A percentile compares a stretch with the other conserved stretches of the same genome.
Conservation (phyloP, 2,888 invertebrate species). For the Odontothrips loti region DNA sequence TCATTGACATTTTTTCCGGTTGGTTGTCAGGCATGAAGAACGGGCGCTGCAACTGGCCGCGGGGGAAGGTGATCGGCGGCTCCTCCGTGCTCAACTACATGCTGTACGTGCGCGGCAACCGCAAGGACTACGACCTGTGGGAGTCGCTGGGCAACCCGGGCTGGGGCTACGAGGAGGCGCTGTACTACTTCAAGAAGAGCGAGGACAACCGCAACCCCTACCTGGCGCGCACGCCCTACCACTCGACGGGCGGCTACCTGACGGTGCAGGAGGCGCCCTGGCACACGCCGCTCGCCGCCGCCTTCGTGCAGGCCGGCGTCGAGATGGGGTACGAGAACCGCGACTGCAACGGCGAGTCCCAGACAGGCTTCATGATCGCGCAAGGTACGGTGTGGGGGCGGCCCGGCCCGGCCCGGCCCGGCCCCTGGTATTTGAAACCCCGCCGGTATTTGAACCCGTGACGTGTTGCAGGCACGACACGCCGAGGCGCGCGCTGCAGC, state of each 20-base stretch:
- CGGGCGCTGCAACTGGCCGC: constrained; percentile 82
- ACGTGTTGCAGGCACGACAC: constrained; percentile 50
- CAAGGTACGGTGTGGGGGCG: constrained; percentile 54
- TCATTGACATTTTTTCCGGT: background rate
- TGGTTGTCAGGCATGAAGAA: constrained; percentile 68
- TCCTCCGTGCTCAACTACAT: constrained; percentile 87
- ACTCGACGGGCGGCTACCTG: constrained; percentile 73
- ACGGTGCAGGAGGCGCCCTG: constrained; percentile 84
- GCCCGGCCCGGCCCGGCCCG: background rate
- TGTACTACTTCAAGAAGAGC: constrained; percentile 84
- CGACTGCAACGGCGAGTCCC: constrained; percentile 81
- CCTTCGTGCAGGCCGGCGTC: constrained; percentile 76
- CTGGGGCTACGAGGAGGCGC: constrained; percentile 76
- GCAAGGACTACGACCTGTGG: constrained; percentile 86
- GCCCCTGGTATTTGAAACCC: background rate
- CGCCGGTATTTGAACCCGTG: constrained; percentile 15
- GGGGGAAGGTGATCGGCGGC: constrained; percentile 89
- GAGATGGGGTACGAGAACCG: constrained; percentile 81
- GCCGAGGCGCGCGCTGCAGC: constrained; percentile 79
- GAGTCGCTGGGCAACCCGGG: constrained; percentile 80
- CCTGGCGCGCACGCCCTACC: constrained; percentile 71
- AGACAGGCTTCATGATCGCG: constrained; percentile 85
- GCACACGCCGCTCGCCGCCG: constrained; percentile 74
- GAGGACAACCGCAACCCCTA: constrained; percentile 88
- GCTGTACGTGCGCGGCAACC: constrained; percentile 85